Conservation (phyloP, 2,113 vertebrate species). For the rat (Rattus norvegicus) region GRCr8 NC_086026.1:113760501-113761000, state of each 20-base stretch:
- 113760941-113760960: conserved; percentile 19
- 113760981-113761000: not conserved
- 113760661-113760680: not conserved
- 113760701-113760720: not conserved
- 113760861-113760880: not conserved
- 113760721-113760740: not conserved
- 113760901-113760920: conserved; percentile 7
- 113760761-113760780: not conserved
- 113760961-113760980: not conserved
- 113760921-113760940: not conserved
- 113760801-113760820: not conserved
- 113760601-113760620: not conserved
- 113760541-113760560: not conserved
- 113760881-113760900: not conserved
- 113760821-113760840: not conserved
- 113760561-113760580: not conserved
- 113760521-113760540: not conserved
- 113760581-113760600: not conserved
- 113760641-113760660: not conserved
- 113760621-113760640: not conserved
- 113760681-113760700: conserved; percentile 3
- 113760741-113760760: not conserved
- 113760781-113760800: not conserved
- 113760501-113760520: not conserved
- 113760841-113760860: not conserved